Conservation (phyloP, 2,888 invertebrate genomes). For the Himalopsyche tibetana region DNA sequence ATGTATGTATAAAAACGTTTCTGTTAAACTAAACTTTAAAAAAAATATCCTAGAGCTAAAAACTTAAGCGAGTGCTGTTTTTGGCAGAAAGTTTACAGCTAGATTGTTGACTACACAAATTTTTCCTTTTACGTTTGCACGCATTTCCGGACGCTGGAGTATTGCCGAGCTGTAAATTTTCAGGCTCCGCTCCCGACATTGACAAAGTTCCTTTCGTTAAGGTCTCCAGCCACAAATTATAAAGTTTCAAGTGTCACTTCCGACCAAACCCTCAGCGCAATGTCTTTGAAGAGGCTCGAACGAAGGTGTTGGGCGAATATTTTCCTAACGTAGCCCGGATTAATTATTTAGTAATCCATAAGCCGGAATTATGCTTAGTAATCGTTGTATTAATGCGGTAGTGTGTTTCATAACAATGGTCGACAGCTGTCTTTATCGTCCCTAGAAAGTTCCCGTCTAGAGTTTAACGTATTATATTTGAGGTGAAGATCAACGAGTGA, state of each 20-base stretch:
- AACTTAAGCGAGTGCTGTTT: too few species aligned
- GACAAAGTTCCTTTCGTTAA: slow-evolving; percentile 40
- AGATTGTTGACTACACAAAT: too few species aligned
- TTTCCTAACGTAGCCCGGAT: neutral
- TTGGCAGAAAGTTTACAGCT: too few species aligned
- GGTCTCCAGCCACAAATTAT: slow-evolving; percentile 32
- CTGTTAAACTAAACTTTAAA: too few species aligned
- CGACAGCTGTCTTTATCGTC: too few species aligned
- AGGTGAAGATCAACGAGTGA: too few species aligned
- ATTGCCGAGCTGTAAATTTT: neutral
- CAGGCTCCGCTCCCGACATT: neutral
- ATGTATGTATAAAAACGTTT: too few species aligned
- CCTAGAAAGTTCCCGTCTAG: too few species aligned
- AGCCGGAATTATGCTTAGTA: neutral
- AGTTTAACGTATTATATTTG: too few species aligned
- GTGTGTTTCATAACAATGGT: neutral
- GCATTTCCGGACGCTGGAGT: neutral
- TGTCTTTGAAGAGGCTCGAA: neutral
- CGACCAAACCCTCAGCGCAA: slow-evolving; percentile 5
- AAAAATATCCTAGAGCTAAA: too few species aligned
- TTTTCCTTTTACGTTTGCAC: neutral
- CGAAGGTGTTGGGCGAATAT: slow-evolving; percentile 18
- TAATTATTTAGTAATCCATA: slow-evolving; percentile 31
- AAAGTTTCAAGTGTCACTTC: slow-evolving; percentile 32
- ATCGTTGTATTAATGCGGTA: neutral